Evolutionary conservation across 2,797 vertebrate genomes (phyloP), one percentile per base, ranked within the genome.

Genomic region (Echeneis naucrates): DNA sequence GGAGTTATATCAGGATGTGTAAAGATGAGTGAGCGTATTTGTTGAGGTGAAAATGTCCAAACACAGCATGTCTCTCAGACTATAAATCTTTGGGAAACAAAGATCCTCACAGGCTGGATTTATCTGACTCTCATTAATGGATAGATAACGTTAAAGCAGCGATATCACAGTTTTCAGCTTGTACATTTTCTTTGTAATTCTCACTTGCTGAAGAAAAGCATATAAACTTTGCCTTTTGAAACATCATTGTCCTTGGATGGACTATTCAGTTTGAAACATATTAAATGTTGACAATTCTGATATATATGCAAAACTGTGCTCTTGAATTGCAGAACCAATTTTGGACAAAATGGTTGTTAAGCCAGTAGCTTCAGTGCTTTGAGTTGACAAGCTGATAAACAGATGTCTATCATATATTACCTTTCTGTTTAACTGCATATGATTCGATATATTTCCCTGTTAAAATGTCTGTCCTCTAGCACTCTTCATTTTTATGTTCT

Each of bases 31-130:
- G 70, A 59, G 60, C 32, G 68, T 68, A 69, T 76, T 81, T 66
- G 80, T 72, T 77, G 53, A 38, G 68, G 33, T 26, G 58, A 65
- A 83, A 80, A 68, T 32, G 26, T 83, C 77, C 78, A 88, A 87
- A 83, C 21, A 75, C 37, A 54, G 47, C 44, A 47, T 54, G 26
- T 61, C 50, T 84, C 80, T 44, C 61, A 50, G 42, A 78, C 77
- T 53, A 78, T 91, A 89, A 89, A 89, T 83, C 77, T 87, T 78
- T 40, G 37, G 67, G 66, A 78, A 83, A 82, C 38, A 68, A 72
- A 79, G 66, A 48, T 71, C 40, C 26, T 16, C 47, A 59, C 13
- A 35, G 48, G 27, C 19, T 42, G 42, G 42, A 40, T 80, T 58
- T 63, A 64, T 83, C 23, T 42, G 32, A 73, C 56, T 62, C 26